These are phyloP conservation scores for Solenopsis invicta DNA, from an alignment of 1,140 invertebrate species.

Conservation along the genomic window DNA sequence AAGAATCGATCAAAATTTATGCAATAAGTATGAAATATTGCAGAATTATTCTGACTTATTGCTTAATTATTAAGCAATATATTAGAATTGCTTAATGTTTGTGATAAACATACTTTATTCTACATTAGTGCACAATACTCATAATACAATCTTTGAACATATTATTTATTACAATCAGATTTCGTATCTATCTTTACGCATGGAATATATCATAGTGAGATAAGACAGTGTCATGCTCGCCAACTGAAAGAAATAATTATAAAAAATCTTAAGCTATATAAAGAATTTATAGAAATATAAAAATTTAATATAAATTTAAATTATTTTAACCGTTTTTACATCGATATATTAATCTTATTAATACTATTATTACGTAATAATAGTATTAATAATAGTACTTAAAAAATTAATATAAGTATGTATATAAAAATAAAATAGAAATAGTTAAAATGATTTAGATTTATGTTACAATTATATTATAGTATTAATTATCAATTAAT, in stretches of 20 bases:
- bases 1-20: not conserved
- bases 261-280: no score
- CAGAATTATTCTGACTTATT: not conserved
- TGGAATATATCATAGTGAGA: constrained; percentile 33
- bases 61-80: no score
- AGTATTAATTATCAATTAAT: not conserved
- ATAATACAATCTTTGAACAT: not conserved
- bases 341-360: not conserved
- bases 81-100: no score
- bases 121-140: not conserved
- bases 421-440: no score
- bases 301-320: constrained; percentile 7
- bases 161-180: not conserved
- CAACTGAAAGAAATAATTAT: constrained; percentile 12
- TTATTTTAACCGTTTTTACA: not conserved
- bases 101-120: not conserved
- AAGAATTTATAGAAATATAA: not conserved
- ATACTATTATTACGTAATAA: no score
- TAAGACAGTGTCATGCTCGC: constrained; percentile 23
- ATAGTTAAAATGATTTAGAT: no score
- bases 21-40: not conserved
- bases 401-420: no score
- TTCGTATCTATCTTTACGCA: not conserved
- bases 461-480: no score
- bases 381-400: no score